phyloP scores from a whole-genome alignment of 1,140 invertebrate species.

The Antheraea mylitta region DNA sequence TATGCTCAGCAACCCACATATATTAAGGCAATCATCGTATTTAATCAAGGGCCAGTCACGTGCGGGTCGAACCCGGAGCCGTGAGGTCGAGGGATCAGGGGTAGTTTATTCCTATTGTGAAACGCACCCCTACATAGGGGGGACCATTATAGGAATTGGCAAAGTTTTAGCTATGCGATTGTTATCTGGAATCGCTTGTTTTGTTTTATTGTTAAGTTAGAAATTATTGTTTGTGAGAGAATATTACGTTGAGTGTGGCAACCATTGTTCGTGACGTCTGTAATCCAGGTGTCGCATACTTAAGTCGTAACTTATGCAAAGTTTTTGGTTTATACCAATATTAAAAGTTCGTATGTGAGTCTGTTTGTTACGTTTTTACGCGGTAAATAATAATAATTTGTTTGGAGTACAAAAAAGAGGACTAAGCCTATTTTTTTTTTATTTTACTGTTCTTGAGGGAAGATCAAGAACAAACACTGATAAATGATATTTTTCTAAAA shows the following conservation, averaged over 20 bases:
- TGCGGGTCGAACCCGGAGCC: conserved; percentile 30
- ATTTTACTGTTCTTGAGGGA: too few species aligned
- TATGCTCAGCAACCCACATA: neutral
- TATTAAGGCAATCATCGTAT: conserved; percentile 30
- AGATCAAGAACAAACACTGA: too few species aligned
- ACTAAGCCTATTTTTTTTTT: too few species aligned
- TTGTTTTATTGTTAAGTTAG: conserved; percentile 3
- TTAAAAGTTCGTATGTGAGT: too few species aligned
- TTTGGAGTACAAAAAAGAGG: too few species aligned
- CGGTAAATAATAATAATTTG: too few species aligned
- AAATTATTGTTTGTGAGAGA: neutral
- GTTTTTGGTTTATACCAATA: too few species aligned
- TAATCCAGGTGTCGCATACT: neutral
- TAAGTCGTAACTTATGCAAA: too few species aligned
- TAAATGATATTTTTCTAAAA: too few species aligned
- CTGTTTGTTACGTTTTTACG: too few species aligned
- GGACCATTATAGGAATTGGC: conserved; percentile 19
- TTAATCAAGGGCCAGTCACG: conserved; percentile 52
- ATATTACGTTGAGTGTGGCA: neutral
- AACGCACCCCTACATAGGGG: conserved; percentile 2
- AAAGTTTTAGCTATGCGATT: conserved; percentile 11
- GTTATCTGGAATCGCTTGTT: conserved; percentile 2
- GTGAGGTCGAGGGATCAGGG: conserved; percentile 29
- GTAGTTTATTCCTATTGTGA: conserved; percentile 31
- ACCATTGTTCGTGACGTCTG: neutral